Evolutionary conservation across 2,888 invertebrate species (phyloP).

Genomic region (Quadriops clusia): DNA sequence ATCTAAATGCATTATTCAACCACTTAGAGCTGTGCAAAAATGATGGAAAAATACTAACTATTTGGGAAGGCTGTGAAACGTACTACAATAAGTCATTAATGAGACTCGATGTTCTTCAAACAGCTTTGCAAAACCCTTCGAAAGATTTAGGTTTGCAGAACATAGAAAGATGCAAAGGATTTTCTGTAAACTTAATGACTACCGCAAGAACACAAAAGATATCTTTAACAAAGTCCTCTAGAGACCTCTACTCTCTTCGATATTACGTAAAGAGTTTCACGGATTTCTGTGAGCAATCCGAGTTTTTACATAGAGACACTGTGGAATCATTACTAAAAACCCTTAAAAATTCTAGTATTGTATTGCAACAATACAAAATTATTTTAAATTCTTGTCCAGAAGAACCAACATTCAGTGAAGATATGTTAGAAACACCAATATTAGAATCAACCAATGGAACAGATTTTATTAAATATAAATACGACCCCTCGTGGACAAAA

Average conservation of each 20-base stretch:
- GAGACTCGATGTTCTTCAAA: constrained; percentile 51
- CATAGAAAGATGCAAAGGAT: constrained; percentile 78
- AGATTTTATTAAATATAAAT: constrained; percentile 25
- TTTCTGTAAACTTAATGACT: constrained; percentile 65
- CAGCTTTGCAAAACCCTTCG: constrained; percentile 53
- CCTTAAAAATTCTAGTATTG: constrained; percentile 40
- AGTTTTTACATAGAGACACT: constrained; percentile 25
- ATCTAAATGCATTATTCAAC: constrained; percentile 36
- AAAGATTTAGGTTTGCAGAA: constrained; percentile 70
- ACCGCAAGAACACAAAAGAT: constrained; percentile 17
- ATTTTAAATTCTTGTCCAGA: constrained; percentile 52
- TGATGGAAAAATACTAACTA: constrained; percentile 38
- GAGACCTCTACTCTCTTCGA: constrained; percentile 45
- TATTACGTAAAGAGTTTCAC: constrained; percentile 36
- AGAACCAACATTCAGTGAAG: constrained; percentile 23
- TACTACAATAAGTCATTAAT: constrained; percentile 65
- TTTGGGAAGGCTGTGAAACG: constrained; percentile 63
- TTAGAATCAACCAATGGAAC: constrained; percentile 19
- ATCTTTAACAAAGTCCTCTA: constrained; percentile 36
- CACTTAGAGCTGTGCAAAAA: constrained; percentile 20
- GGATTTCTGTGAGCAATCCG: constrained; percentile 24
- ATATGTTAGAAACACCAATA: constrained; percentile 22
- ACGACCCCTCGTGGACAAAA: constrained; percentile 25
- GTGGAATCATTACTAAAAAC: constrained; percentile 36
- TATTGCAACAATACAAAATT: constrained; percentile 56